These are phyloP conservation scores for Coelopa frigida DNA, from an alignment of 1,140 invertebrate genomes.

Conservation along the genomic window DNA sequence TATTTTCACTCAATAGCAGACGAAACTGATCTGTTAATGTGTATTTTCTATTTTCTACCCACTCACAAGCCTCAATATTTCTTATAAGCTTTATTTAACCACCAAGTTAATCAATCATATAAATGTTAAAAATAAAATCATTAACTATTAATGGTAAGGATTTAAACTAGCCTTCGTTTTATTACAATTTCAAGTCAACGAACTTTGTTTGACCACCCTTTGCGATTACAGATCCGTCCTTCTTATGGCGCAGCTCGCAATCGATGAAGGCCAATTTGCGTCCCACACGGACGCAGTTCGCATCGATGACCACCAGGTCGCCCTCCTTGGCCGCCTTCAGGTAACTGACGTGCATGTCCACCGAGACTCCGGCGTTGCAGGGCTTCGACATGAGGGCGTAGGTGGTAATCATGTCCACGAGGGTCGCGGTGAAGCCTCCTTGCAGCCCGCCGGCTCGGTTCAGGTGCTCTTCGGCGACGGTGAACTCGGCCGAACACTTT, in stretches of 20 bases:
- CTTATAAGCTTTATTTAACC: too few species aligned
- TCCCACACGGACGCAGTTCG: conserved; percentile 68
- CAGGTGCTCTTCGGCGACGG: conserved; percentile 65
- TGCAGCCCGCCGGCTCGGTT: conserved; percentile 72
- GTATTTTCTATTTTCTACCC: too few species aligned
- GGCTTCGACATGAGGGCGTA: conserved; percentile 66
- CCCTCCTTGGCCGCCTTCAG: conserved; percentile 66
- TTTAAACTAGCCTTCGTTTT: conserved; percentile 11
- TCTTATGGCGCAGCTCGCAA: conserved; percentile 61
- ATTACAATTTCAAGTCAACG: conserved; percentile 43
- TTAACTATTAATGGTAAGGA: too few species aligned
- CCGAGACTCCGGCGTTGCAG: conserved; percentile 60
- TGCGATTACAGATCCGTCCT: conserved; percentile 64
- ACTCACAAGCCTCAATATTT: too few species aligned
- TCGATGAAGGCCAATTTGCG: conserved; percentile 72
- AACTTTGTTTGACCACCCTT: conserved; percentile 76
- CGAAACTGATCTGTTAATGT: too few species aligned
- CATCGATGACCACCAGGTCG: conserved; percentile 72
- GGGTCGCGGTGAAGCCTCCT: conserved; percentile 72
- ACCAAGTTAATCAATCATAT: conserved; percentile 9
- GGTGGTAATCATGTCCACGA: conserved; percentile 78
- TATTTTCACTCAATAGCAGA: too few species aligned
- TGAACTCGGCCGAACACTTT: conserved; percentile 64
- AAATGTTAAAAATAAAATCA: conserved; percentile 2
- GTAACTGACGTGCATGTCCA: conserved; percentile 68